These are phyloP conservation scores for Pelodytes ibericus DNA, from an alignment of 2,797 vertebrate species.

Conservation along the genomic window DNA sequence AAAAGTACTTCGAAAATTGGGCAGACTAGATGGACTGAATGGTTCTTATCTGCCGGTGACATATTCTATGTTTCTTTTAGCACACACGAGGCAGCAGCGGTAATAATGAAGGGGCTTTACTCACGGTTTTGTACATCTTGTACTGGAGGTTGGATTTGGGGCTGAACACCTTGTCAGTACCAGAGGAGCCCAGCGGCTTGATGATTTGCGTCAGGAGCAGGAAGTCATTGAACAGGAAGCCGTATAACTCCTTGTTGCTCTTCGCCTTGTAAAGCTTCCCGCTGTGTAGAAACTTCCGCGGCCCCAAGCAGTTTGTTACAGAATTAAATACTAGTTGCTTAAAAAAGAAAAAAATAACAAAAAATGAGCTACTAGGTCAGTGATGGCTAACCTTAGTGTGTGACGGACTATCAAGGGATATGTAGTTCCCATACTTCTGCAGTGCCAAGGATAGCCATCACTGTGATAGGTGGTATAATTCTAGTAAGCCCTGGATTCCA, in stretches of 20 bases:
- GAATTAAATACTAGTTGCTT: slow-evolving; percentile 99
- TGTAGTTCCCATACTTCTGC: no score
- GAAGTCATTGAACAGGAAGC: slow-evolving; percentile 98
- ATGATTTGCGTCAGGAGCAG: slow-evolving; percentile 95
- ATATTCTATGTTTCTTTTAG: no score
- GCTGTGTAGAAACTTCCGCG: slow-evolving; percentile 97
- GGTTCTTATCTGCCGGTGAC: no score
- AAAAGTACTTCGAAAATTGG: no score
- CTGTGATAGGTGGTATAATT: no score
- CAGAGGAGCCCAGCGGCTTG: slow-evolving; percentile 90
- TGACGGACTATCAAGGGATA: no score
- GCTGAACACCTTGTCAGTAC: slow-evolving; percentile 94
- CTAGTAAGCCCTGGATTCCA: no score
- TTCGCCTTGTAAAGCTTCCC: slow-evolving; percentile 98
- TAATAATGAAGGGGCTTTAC: slow-evolving; percentile 53
- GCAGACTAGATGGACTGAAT: no score
- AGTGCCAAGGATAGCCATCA: no score
- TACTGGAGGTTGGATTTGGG: slow-evolving; percentile 96
- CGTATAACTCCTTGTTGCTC: slow-evolving; percentile 97
- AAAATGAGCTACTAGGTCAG: no score
- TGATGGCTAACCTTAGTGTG: no score
- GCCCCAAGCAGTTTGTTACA: slow-evolving; percentile 96
- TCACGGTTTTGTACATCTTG: slow-evolving; percentile 98
- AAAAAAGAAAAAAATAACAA: slow-evolving; percentile 57
- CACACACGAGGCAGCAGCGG: background rate